Conservation (phyloP, 2,888 invertebrate species). For the Romanomermis culicivorax region DNA sequence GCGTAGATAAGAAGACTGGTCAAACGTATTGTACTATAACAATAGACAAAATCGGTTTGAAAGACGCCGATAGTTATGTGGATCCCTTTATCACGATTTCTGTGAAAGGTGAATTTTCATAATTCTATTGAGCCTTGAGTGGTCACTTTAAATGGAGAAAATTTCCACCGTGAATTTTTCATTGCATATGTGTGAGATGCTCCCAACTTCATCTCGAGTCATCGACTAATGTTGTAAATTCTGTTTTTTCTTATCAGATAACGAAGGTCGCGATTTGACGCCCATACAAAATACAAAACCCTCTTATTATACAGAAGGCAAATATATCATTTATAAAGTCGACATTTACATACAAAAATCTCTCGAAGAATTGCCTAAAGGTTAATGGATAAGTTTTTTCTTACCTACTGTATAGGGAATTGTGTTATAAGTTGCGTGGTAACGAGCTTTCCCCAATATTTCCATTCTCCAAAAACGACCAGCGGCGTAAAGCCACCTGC, state of each 20-base stretch:
- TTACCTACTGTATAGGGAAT: no score
- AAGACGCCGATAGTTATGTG: conserved; percentile 25
- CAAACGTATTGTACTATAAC: conserved; percentile 21
- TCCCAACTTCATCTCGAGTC: no score
- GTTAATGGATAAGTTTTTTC: conserved; percentile 12
- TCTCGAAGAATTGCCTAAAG: conserved; percentile 25
- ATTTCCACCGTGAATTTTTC: no score
- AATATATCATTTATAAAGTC: conserved; percentile 22
- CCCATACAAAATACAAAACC: conserved; percentile 25
- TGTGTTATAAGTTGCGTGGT: no score
- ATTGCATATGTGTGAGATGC: no score
- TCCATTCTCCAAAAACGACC: no score
- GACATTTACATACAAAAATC: conserved; percentile 27
- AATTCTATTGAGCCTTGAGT: neutral
- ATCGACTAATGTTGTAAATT: no score
- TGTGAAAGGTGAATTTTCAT: conserved; percentile 26
- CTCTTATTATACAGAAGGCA: conserved; percentile 20
- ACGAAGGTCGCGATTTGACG: conserved; percentile 20
- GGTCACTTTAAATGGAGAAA: no score
- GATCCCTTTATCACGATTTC: conserved; percentile 26
- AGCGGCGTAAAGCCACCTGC: no score
- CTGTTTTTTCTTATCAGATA: conserved; percentile 17
- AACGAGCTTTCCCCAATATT: no score
- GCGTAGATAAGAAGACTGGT: conserved; percentile 19
- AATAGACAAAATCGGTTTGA: conserved; percentile 26